Conservation (phyloP, 2,888 invertebrate species). For the Caenorhabditis drosophilae region DNA sequence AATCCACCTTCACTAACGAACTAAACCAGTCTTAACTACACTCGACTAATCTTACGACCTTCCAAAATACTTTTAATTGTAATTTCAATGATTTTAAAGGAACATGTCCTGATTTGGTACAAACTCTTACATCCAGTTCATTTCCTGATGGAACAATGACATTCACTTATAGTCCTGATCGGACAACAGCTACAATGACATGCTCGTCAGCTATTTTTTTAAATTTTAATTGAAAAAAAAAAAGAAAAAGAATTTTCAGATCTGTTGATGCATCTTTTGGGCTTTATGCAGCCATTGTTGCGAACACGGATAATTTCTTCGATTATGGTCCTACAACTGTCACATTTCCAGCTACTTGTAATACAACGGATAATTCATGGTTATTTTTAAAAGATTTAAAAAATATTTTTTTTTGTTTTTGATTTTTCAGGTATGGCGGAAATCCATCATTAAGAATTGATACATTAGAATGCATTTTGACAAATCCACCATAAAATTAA, state of each 20-base stretch:
- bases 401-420: too few relatives aligned
- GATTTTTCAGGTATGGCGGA: conserved; percentile 21
- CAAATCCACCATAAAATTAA: conserved; percentile 18
- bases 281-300: conserved; percentile 48
- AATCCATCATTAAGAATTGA: conserved; percentile 20
- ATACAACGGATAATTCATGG: conserved; percentile 1
- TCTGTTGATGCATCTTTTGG: conserved; percentile 22
- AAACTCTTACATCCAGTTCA: conserved; percentile 13
- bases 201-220: too few relatives aligned
- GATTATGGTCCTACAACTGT: conserved; percentile 19
- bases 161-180: conserved; percentile 40
- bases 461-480: conserved; percentile 36
- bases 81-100: conserved; percentile 16
- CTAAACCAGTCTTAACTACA: too few relatives aligned
- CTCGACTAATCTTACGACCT: too few relatives aligned
- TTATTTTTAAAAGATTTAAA: too few relatives aligned
- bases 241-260: conserved; percentile 14
- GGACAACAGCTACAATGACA: conserved; percentile 28
- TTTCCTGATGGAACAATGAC: conserved; percentile 48
- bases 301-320: conserved; percentile 40
- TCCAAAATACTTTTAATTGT: too few relatives aligned
- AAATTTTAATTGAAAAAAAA: too few relatives aligned
- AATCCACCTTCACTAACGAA: not conserved
- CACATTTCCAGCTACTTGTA: conserved; percentile 32
- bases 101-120: conserved; percentile 42